phyloP scores from a whole-genome alignment of 2,113 vertebrate species.

The Nothocercus julius region DNA sequence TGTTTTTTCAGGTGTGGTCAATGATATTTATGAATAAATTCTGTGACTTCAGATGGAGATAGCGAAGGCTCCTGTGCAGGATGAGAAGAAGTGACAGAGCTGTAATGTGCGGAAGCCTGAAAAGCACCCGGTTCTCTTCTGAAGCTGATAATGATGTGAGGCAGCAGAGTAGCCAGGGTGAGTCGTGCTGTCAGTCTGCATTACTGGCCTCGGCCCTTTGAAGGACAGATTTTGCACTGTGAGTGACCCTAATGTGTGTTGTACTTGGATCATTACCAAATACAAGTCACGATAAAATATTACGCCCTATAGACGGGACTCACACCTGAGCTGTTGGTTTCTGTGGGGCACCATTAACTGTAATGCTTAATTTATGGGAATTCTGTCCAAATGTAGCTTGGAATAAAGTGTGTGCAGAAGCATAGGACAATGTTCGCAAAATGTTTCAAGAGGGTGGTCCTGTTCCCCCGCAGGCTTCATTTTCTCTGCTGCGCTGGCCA shows the following conservation, averaged over 20 bases:
- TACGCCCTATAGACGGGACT: not conserved
- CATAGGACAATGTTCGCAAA: slow-evolving; percentile 79
- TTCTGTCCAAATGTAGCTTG: slow-evolving; percentile 82
- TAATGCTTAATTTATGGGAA: slow-evolving; percentile 68
- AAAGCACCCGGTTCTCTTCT: slow-evolving; percentile 80
- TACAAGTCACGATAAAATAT: slow-evolving; percentile 16
- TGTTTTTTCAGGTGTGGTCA: slow-evolving; percentile 49
- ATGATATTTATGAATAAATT: slow-evolving; percentile 83
- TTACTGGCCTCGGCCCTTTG: slow-evolving; percentile 4
- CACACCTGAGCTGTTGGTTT: slow-evolving; percentile 5
- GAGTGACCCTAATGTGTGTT: not conserved
- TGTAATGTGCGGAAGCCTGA: slow-evolving; percentile 81
- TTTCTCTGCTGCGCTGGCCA: slow-evolving; percentile 76
- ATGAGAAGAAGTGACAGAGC: slow-evolving; percentile 79
- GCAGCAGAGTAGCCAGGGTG: slow-evolving; percentile 74
- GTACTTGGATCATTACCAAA: slow-evolving; percentile 32
- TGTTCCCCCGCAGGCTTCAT: slow-evolving; percentile 77
- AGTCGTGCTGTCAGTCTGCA: slow-evolving; percentile 77
- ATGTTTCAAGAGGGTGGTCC: slow-evolving; percentile 79
- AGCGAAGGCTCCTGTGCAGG: slow-evolving; percentile 78
- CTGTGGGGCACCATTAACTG: not conserved
- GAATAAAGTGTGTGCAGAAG: slow-evolving; percentile 78
- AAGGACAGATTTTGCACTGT: not conserved
- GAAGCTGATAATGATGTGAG: slow-evolving; percentile 80
- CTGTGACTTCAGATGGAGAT: slow-evolving; percentile 75